Conservation (phyloP, 2,888 invertebrate genomes). For the Diabrotica balteata region DNA sequence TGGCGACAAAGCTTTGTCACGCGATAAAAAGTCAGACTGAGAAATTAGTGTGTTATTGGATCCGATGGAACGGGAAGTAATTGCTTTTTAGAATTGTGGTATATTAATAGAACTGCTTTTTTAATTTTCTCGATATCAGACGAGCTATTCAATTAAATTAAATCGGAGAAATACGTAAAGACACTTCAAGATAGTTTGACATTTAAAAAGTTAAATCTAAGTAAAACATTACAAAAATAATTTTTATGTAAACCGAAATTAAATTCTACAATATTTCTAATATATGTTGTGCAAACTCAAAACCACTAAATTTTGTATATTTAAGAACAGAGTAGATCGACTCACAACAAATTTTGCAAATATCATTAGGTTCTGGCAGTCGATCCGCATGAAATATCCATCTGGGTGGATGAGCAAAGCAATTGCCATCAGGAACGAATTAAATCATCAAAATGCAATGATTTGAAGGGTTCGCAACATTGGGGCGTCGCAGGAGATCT, state of each 20-base stretch:
- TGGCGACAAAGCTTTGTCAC: conserved; percentile 9
- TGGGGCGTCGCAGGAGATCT: conserved; percentile 30
- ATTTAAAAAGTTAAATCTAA: too few species aligned
- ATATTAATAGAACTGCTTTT: not conserved
- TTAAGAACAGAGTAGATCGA: too few species aligned
- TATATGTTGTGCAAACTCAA: too few species aligned
- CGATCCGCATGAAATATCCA: conserved; percentile 4
- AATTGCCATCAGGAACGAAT: conserved; percentile 36
- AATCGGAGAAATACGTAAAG: too few species aligned
- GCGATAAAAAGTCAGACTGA: conserved; percentile 14
- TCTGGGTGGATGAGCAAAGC: conserved; percentile 10
- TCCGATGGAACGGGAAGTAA: not conserved
- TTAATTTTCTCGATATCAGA: not conserved
- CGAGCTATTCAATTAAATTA: too few species aligned
- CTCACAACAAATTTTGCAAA: not conserved
- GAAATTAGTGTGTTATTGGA: conserved; percentile 11
- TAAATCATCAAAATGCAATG: conserved; percentile 52
- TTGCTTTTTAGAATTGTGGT: not conserved
- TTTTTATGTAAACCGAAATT: too few species aligned
- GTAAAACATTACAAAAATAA: too few species aligned
- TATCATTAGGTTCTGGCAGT: not conserved
- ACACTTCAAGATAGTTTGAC: too few species aligned
- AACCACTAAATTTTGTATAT: too few species aligned
- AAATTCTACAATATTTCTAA: too few species aligned
- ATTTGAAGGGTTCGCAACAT: conserved; percentile 42